These are phyloP conservation scores for Drosophila gunungcola DNA, from an alignment of 1,140 invertebrate species.

Conservation along the genomic window DNA sequence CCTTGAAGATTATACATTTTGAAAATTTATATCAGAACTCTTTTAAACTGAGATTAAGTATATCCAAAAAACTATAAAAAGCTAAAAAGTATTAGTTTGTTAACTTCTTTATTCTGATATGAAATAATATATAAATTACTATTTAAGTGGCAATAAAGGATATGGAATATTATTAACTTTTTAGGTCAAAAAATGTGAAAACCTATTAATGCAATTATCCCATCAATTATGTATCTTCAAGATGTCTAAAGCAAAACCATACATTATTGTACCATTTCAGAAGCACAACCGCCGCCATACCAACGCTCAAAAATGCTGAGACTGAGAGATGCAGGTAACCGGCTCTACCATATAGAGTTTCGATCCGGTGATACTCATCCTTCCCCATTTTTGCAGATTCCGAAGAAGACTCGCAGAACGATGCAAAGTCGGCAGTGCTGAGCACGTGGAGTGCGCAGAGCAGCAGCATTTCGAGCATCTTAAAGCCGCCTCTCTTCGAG, in stretches of 20 bases:
- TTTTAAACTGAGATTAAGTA: background rate
- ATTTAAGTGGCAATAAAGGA: too few relatives aligned
- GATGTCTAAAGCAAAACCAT: slow-evolving; percentile 6
- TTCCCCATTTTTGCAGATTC: slow-evolving; percentile 47
- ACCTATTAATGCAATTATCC: background rate
- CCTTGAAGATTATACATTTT: background rate
- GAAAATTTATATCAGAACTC: background rate
- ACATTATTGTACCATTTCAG: slow-evolving; percentile 86
- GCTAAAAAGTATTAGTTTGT: too few relatives aligned
- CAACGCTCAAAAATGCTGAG: slow-evolving; percentile 89
- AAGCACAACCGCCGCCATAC: slow-evolving; percentile 90
- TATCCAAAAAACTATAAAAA: too few relatives aligned
- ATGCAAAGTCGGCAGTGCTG: slow-evolving; percentile 51
- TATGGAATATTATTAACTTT: too few relatives aligned
- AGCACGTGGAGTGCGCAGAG: slow-evolving; percentile 44
- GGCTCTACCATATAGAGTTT: background rate
- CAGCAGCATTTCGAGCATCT: slow-evolving; percentile 68
- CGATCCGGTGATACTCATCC: slow-evolving; percentile 1
- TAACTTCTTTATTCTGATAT: too few relatives aligned
- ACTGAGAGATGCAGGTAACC: slow-evolving; percentile 89
- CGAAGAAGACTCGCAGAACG: slow-evolving; percentile 73
- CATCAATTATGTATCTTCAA: background rate
- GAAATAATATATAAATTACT: too few relatives aligned
- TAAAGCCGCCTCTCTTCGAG: slow-evolving; percentile 78
- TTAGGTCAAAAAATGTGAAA: too few relatives aligned